Evolutionary conservation across 2,797 vertebrate species (phyloP).

Genomic region (Rhadinocentrus ornatus): DNA sequence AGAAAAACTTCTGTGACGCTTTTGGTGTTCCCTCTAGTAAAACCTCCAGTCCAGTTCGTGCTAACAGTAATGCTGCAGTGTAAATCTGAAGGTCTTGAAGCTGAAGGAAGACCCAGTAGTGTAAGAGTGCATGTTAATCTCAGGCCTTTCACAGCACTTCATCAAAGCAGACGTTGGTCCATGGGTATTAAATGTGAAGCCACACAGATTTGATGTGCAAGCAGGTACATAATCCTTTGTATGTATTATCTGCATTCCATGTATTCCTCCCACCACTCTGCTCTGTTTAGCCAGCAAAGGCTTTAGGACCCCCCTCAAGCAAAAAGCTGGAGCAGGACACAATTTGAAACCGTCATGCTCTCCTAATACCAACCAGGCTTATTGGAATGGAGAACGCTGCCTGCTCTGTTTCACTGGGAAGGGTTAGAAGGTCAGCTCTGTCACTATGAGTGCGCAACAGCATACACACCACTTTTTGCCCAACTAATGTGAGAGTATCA

Average conservation of each 20-base stretch:
- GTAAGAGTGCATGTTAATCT: constrained; percentile 56
- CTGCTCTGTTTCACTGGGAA: constrained; percentile 64
- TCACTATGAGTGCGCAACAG: constrained; percentile 66
- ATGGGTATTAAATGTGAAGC: constrained; percentile 67
- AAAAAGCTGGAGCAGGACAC: constrained; percentile 60
- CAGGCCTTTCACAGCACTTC: constrained; percentile 56
- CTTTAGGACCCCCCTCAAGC: constrained; percentile 64
- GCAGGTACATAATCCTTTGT: constrained; percentile 75
- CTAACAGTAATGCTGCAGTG: constrained; percentile 34
- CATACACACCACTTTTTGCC: constrained; percentile 46
- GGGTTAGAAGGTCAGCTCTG: constrained; percentile 77
- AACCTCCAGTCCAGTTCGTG: constrained; percentile 39
- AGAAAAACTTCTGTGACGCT: constrained; percentile 13
- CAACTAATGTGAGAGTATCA: constrained; percentile 60
- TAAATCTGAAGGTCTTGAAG: constrained; percentile 50
- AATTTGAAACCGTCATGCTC: constrained; percentile 65
- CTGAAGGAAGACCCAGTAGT: constrained; percentile 33
- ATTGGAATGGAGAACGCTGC: constrained; percentile 68
- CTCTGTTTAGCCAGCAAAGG: constrained; percentile 61
- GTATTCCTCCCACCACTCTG: constrained; percentile 61
- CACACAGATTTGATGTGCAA: constrained; percentile 67
- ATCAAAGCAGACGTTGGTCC: constrained; percentile 62
- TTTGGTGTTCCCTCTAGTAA: constrained; percentile 26
- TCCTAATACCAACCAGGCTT: constrained; percentile 72
- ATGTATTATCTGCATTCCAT: constrained; percentile 74